Evolutionary conservation across 2,113 vertebrate genomes (phyloP).

Genomic region (Columba livia): DNA sequence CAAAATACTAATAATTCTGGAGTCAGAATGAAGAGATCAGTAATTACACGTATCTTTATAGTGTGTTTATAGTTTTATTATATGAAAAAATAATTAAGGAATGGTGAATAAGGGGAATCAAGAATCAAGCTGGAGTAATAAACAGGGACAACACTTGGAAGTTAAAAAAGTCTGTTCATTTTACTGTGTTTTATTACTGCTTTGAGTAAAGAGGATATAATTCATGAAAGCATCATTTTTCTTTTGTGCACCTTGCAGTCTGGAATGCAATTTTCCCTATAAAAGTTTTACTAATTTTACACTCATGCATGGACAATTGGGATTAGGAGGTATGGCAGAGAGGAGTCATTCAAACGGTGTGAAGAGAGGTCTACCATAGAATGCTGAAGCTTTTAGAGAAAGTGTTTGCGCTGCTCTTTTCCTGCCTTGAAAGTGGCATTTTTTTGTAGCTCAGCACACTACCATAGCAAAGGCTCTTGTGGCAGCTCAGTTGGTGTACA

Average conservation of each 20-base stretch:
- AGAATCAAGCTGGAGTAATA: not conserved
- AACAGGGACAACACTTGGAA: not conserved
- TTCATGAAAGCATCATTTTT: not conserved
- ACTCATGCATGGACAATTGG: not conserved
- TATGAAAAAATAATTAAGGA: not conserved
- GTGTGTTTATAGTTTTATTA: not conserved
- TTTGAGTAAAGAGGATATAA: not conserved
- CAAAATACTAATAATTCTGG: not conserved
- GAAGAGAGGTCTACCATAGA: not conserved
- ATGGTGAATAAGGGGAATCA: not conserved
- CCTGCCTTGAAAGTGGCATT: not conserved
- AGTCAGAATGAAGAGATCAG: not conserved
- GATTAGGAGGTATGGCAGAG: not conserved
- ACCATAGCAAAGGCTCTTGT: not conserved
- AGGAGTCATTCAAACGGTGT: not conserved
- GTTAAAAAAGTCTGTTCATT: not conserved
- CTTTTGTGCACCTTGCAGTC: not conserved
- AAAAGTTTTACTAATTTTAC: not conserved
- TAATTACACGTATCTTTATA: not conserved
- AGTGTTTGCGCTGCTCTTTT: not conserved
- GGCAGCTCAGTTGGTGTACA: not conserved
- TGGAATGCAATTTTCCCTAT: not conserved
- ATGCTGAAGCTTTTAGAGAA: not conserved
- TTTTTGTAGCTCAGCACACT: not conserved
- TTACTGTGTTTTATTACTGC: not conserved